A percentile compares a stretch with the other conserved stretches of the same genome.
Evolutionary conservation across 2,888 invertebrate genomes (phyloP).

Genomic region (Tanytarsus gracilentus): DNA sequence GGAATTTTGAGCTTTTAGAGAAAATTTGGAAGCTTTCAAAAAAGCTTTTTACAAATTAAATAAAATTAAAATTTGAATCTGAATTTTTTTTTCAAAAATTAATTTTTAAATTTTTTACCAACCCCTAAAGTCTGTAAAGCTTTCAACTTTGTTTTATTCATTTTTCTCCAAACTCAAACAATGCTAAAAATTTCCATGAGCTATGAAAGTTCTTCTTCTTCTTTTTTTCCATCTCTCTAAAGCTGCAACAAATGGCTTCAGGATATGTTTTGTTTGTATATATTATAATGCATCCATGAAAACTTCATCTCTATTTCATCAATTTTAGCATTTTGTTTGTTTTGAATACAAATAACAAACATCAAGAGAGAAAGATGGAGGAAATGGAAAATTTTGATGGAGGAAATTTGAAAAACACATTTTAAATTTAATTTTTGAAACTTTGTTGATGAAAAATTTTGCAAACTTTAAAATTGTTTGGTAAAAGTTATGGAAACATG

Average conservation of each 20-base stretch:
- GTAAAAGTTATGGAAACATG: too few relatives aligned
- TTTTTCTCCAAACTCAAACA: too few relatives aligned
- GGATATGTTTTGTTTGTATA: not conserved
- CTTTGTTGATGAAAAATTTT: not conserved
- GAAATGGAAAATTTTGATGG: not conserved
- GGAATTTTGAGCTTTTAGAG: too few relatives aligned
- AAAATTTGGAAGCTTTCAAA: too few relatives aligned
- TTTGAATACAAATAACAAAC: conserved; percentile 9
- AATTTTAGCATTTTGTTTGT: conserved; percentile 16
- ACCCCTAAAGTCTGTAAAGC: too few relatives aligned
- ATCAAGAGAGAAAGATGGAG: conserved; percentile 2
- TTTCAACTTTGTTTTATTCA: too few relatives aligned
- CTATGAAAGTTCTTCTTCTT: not conserved
- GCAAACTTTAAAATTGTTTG: not conserved
- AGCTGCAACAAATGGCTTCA: not conserved
- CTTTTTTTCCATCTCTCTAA: not conserved
- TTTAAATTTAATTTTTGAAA: too few relatives aligned
- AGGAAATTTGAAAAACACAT: not conserved
- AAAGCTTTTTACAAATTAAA: too few relatives aligned
- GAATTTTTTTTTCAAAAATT: too few relatives aligned
- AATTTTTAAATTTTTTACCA: too few relatives aligned
- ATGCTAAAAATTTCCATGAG: too few relatives aligned
- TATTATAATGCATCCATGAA: not conserved
- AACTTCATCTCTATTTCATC: conserved; percentile 19
- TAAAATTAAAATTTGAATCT: too few relatives aligned